Evolutionary conservation across 1,140 invertebrate species (phyloP).

Genomic region (Bombus pyrosoma): DNA sequence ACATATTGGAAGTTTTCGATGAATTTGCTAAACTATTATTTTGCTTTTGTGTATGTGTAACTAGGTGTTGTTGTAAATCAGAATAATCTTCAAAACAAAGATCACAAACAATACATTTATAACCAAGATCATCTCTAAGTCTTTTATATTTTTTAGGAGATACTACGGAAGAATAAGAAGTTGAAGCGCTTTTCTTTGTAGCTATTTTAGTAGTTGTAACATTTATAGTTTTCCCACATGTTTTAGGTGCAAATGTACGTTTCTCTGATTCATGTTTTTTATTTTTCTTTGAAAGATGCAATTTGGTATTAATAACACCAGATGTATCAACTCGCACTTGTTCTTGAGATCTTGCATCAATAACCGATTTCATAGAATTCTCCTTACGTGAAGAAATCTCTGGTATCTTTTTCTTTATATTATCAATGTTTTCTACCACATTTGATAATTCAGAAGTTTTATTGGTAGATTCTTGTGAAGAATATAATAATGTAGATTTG

Average conservation of each 20-base stretch:
- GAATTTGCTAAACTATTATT: not conserved
- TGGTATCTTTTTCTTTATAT: too few relatives aligned
- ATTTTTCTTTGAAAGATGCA: not conserved
- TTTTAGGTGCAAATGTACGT: not conserved
- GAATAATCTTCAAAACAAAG: not conserved
- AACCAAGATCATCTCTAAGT: not conserved
- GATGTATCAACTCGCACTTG: not conserved
- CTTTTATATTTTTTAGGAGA: not conserved
- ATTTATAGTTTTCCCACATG: not conserved
- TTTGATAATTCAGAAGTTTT: not conserved
- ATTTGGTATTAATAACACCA: not conserved
- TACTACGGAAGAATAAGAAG: not conserved
- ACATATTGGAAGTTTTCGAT: too few relatives aligned
- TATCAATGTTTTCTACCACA: not conserved
- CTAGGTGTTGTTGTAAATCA: slow-evolving; percentile 20
- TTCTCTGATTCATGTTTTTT: not conserved
- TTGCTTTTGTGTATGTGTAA: slow-evolving; percentile 1
- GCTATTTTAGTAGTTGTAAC: not conserved
- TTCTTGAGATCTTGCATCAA: not conserved
- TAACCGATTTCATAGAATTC: not conserved
- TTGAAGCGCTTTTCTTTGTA: not conserved
- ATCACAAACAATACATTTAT: slow-evolving; percentile 45
- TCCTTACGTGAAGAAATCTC: not conserved
- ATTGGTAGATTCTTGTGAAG: not conserved
- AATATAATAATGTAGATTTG: not conserved